Evolutionary conservation across 2,113 vertebrate species (phyloP).

Genomic region (Anser cygnoides): DNA sequence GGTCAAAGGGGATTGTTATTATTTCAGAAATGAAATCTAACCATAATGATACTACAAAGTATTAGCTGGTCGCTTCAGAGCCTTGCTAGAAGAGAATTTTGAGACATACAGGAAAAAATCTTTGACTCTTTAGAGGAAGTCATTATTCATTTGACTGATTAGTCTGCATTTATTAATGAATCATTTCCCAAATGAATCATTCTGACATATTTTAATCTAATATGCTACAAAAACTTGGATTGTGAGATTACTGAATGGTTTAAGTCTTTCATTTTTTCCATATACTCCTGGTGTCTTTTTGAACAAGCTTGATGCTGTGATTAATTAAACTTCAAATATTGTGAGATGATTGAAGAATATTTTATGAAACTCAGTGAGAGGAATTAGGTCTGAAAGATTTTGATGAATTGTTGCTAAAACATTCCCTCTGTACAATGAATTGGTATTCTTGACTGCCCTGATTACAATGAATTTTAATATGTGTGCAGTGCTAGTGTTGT

Average conservation of each 20-base stretch:
- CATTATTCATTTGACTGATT: slow-evolving; percentile 13
- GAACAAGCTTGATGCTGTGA: slow-evolving; percentile 42
- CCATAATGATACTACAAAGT: neutral
- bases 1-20: accelerated
- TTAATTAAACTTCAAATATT: slow-evolving; percentile 57
- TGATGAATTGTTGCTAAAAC: slow-evolving; percentile 55
- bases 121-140: neutral
- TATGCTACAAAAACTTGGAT: neutral
- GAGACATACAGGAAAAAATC: neutral
- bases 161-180: slow-evolving; percentile 20
- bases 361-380: slow-evolving; percentile 15
- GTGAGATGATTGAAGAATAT: slow-evolving; percentile 44
- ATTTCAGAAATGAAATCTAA: neutral
- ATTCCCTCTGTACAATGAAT: slow-evolving; percentile 40
- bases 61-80: neutral
- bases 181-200: neutral
- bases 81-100: neutral
- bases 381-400: slow-evolving; percentile 31
- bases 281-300: slow-evolving; percentile 19
- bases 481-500: neutral
- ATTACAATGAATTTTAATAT: slow-evolving; percentile 51
- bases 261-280: neutral
- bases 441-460: slow-evolving; percentile 16
- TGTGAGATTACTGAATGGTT: slow-evolving; percentile 3
- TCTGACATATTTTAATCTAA: neutral